Evolutionary conservation across 2,888 invertebrate genomes (phyloP), one percentile per base, ranked within the genome.

Genomic region (Ophion ventricosus): DNA sequence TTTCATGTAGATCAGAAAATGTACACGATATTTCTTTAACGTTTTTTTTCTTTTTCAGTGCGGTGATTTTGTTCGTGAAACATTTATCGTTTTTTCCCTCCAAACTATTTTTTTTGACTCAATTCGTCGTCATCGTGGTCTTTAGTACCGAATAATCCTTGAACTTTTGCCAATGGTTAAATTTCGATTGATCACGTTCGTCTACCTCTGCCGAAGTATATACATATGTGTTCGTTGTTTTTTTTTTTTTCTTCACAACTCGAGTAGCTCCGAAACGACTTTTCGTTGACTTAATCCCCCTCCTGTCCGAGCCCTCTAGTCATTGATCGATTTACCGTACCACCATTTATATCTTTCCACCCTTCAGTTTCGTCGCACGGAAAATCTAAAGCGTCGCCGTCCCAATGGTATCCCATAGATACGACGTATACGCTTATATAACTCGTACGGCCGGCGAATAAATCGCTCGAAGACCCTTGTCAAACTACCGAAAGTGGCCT

Each of bases 321-420:
- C 54, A 10, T 70, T 70, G 70, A 70, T 78, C 61, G 63, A 78
- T 78, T 78, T 54, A 56, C 26, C 64, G 64, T 66, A 67, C 23
- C 29, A 23, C 74, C 29, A 61, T 80, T 74, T 67, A 74, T 74
- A 59, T 59, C 56, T 59, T 59, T 74, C 35, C 26, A 56, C 64
- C 23, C 74, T 61, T 80, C 26, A 64, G 69, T 61, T 56, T 72
- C 35, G 54, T 56, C 43, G 29, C 11, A 49, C 57, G 74, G 35
- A 67, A 61, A 80, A 49, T 74, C 74, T 35, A 43, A 74, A 74
- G 67, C 67, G 80, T 74, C 80, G 59, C 61, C 49, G 43, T 67
- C 35, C 67, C 74, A 67, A 23, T 49, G 59, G 74, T 61, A 67
- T 74, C 66, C 59, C 59, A 66, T 74, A 57, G 26, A 74, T 59